phyloP scores from a whole-genome alignment of 1,140 invertebrate genomes.

The Ectropis grisescens region DNA sequence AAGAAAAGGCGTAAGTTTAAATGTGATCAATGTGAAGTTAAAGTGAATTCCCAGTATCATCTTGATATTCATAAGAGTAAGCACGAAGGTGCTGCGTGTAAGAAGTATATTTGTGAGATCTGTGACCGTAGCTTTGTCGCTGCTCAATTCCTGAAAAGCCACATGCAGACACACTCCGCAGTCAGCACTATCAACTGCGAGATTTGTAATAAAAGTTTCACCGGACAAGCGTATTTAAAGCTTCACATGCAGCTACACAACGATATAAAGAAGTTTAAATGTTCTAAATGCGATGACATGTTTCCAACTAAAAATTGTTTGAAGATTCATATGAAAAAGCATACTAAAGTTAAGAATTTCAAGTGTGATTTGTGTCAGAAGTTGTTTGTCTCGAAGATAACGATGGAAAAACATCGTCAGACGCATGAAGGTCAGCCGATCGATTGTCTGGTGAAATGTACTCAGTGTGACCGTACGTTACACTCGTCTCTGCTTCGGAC shows the following conservation, averaged over 20 bases:
- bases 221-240: constrained; percentile 71
- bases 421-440: constrained; percentile 55
- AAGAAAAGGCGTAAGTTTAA: constrained; percentile 58
- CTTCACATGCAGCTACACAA: constrained; percentile 75
- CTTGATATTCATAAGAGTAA: constrained; percentile 58
- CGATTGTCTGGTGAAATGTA: constrained; percentile 56
- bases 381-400: constrained; percentile 65
- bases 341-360: constrained; percentile 65
- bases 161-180: constrained; percentile 57
- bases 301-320: constrained; percentile 77
- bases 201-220: constrained; percentile 76
- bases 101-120: constrained; percentile 55
- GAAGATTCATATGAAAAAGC: constrained; percentile 70
- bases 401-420: constrained; percentile 58
- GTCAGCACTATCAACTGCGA: constrained; percentile 65
- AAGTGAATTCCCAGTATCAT: constrained; percentile 61
- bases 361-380: constrained; percentile 66
- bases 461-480: constrained; percentile 54
- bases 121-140: constrained; percentile 57
- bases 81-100: constrained; percentile 49
- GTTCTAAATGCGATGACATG: constrained; percentile 77
- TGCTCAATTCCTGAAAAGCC: constrained; percentile 54
- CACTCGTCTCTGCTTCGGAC: constrained; percentile 53
- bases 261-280: constrained; percentile 76
- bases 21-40: constrained; percentile 59